Conservation (phyloP, 2,888 invertebrate species). For the Miltochrista miniata region DNA sequence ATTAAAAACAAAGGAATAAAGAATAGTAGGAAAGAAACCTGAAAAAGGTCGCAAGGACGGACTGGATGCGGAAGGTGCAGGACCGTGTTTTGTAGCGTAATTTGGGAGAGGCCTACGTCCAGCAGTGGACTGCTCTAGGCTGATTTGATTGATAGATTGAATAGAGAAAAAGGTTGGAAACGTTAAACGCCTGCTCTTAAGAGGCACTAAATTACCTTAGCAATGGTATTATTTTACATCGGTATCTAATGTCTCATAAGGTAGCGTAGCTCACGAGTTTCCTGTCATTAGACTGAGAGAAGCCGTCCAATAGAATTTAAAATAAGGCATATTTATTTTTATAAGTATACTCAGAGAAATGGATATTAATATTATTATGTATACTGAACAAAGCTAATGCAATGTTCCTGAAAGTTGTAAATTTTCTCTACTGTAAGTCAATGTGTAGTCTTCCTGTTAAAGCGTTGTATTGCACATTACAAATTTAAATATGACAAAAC, state of each 20-base stretch:
- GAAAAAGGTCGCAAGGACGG: too few relatives aligned
- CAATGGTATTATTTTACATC: too few relatives aligned
- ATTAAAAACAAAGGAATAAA: too few relatives aligned
- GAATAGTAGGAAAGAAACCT: too few relatives aligned
- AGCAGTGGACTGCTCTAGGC: too few relatives aligned
- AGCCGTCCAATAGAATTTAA: slow-evolving; percentile 42
- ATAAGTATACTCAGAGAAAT: slow-evolving; percentile 33
- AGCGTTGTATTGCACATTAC: slow-evolving; percentile 48
- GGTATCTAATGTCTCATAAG: background rate
- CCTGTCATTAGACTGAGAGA: slow-evolving; percentile 17
- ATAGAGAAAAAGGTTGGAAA: background rate
- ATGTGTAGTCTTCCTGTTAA: slow-evolving; percentile 61
- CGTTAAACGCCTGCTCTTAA: too few relatives aligned
- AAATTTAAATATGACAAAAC: slow-evolving; percentile 21
- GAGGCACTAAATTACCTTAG: too few relatives aligned
- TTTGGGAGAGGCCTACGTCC: too few relatives aligned
- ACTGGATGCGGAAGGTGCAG: too few relatives aligned
- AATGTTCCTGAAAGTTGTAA: background rate
- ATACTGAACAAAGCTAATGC: slow-evolving; percentile 10
- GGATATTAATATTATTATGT: slow-evolving; percentile 15
- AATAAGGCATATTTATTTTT: slow-evolving; percentile 47
- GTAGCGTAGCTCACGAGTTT: slow-evolving; percentile 4
- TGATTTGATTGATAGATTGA: too few relatives aligned
- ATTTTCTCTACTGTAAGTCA: background rate
- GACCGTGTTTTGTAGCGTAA: too few relatives aligned